Percentiles rank a stretch among this genome's conserved stretches.
Conservation (phyloP, 2,888 invertebrate genomes). For the Polyommatus iphigenia region DNA sequence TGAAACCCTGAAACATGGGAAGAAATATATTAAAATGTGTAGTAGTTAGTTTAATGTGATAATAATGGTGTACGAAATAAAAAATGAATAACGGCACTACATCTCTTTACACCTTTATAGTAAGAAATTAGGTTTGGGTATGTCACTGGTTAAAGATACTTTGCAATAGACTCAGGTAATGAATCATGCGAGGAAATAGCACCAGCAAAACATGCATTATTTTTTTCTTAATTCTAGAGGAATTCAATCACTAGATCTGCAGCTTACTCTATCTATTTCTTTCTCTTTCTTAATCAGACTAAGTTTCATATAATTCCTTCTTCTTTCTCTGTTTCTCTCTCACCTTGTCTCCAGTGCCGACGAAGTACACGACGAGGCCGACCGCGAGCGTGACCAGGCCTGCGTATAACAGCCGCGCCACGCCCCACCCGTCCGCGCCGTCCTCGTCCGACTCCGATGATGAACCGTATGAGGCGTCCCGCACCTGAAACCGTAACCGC, state of each 20-base stretch:
- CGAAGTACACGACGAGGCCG: constrained; percentile 93
- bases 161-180: no score
- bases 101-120: no score
- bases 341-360: constrained; percentile 92
- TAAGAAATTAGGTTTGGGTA: no score
- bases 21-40: constrained; percentile 31
- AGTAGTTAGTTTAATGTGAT: not conserved
- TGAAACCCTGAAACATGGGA: constrained; percentile 81
- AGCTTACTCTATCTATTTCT: no score
- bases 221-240: no score
- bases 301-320: no score
- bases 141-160: no score
- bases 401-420: constrained; percentile 91
- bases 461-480: constrained; percentile 90
- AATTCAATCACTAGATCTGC: no score
- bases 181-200: no score
- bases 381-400: constrained; percentile 91
- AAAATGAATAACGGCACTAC: not conserved
- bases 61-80: not conserved
- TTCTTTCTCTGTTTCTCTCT: not conserved
- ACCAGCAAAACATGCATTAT: no score
- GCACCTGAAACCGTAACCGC: constrained; percentile 80
- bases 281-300: no score
- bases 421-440: constrained; percentile 86
- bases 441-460: constrained; percentile 84